Evolutionary conservation across 2,797 vertebrate species (phyloP), one percentile per base, ranked within the genome.

Genomic region (Atherinosoma microstoma): DNA sequence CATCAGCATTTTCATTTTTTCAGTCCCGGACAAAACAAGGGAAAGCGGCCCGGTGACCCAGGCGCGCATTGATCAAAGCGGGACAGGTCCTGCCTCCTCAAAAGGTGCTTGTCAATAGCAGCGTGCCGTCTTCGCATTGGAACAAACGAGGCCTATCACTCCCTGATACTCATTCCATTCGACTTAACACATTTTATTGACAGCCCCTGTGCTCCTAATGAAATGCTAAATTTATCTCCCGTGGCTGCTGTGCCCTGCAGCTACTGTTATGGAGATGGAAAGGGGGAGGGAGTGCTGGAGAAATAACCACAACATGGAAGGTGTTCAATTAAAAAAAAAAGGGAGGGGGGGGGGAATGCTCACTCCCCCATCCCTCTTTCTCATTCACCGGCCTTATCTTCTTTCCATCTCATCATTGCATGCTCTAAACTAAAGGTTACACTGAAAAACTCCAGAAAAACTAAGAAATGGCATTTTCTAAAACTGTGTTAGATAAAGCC

Each of bases 161-260:
- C 90, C 86, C 90, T 92, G 90, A 92, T 92, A 92, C 93, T 94
- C 94, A 93, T 95, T 95, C 93, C 93, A 94, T 94, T 94, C 91
- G 86, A 94, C 94, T 95, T 94, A 95, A 95, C 95, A 95, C 94
- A 94, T 94, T 95, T 94, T 94, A 95, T 94, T 95, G 95, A 95
- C 95, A 94, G 94, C 76, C 90, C 90, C 91, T 83, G 89, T 89
- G 93, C 91, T 94, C 89, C 92, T 95, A 95, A 95, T 95, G 94
- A 95, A 95, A 95, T 94, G 94, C 94, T 95, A 94, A 93, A 95
- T 95, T 93, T 94, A 94, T 94, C 94, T 94, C 92, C 87, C 75
- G 83, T 87, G 91, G 92, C 92, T 90, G 91, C 90, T 79, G 88
- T 92, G 92, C 92, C 94, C 92, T 54, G 84, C 88, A 81, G 94